Base-by-base conservation (phyloP, 2,797 vertebrate species). In the Rhodeus uyekii region DNA sequence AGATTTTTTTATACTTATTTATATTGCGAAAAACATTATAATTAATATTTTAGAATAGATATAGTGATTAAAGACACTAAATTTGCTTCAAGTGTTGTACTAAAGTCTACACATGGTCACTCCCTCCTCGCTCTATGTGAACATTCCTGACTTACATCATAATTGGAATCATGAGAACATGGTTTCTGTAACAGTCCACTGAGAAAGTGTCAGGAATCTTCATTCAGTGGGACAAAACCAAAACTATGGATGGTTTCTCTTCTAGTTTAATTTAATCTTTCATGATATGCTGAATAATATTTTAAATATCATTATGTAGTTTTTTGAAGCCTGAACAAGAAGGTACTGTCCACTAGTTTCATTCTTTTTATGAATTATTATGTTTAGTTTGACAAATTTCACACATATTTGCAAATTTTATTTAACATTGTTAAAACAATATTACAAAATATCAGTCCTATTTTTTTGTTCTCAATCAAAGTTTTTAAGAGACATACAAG, bases 121-220 rank as follows among this genome's bases (percentile, higher is more conserved):
- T 58, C 50, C 48, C 36, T 39, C 55, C 53, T 19, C n/a, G 4
- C 7, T 16, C 72, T 5, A 50, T n/a, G 72, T 58, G 36, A 55
- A 69, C 19, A 69, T n/a, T 19, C 39, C 29, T 14, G 39, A 12
- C 48, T 58, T 42, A 24, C 67, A 34, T 36, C 67, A 72, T 80
- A 72, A 80, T 80, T 80, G 29, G 53, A 80, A 71, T 80, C 78
- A 80, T 60, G 78, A 55, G 78, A 80, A 71, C 4, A 22, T 46
- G 18, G 27, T 44, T 58, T 46, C 48, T 48, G 14, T 2, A 34
- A 53, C 22, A 74, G 34, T 34, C 34, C 2, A 67, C 16, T 67
- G 29, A 63, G 44, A 18, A 55, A 55, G n/a, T 19, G 60, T 16
- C 46, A 22, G 34, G 34, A 27, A 53, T 67, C 14, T 46, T 44